Percentiles rank a stretch among this genome's conserved stretches.
These are phyloP conservation scores for Parauchenoglanis punctatus DNA, from an alignment of 2,797 vertebrate genomes.

Conservation along the genomic window DNA sequence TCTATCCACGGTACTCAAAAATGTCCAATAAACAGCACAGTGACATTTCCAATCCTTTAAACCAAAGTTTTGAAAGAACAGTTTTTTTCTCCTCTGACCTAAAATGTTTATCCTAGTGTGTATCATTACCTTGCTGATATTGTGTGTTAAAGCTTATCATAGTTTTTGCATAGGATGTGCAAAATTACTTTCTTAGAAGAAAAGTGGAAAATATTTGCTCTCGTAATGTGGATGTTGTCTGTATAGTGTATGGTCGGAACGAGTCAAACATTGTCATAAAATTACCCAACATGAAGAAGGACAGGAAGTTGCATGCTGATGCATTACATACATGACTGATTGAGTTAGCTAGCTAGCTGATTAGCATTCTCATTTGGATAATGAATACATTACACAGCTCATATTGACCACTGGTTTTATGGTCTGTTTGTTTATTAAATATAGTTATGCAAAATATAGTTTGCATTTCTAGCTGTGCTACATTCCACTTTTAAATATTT, in stretches of 20 bases:
- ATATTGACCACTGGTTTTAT: no score
- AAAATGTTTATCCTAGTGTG: background rate
- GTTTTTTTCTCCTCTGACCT: no score
- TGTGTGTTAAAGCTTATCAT: background rate
- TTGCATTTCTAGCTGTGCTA: no score
- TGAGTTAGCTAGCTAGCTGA: no score
- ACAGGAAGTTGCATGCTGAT: no score
- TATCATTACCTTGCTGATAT: background rate
- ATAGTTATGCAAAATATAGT: background rate
- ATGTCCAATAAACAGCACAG: no score
- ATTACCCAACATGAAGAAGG: no score
- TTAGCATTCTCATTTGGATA: no score
- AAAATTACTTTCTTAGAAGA: background rate
- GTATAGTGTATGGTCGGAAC: background rate
- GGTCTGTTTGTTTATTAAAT: background rate
- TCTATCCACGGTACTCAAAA: no score
- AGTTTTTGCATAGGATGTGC: background rate
- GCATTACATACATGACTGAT: no score
- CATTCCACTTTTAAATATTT: background rate
- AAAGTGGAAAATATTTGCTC: background rate
- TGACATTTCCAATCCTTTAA: no score
- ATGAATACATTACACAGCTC: background rate
- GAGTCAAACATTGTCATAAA: background rate
- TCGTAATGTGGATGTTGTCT: background rate
- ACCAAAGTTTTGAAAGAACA: no score